Evolutionary conservation across 2,797 vertebrate genomes (phyloP).

Genomic region (Leptatherina wallacei): DNA sequence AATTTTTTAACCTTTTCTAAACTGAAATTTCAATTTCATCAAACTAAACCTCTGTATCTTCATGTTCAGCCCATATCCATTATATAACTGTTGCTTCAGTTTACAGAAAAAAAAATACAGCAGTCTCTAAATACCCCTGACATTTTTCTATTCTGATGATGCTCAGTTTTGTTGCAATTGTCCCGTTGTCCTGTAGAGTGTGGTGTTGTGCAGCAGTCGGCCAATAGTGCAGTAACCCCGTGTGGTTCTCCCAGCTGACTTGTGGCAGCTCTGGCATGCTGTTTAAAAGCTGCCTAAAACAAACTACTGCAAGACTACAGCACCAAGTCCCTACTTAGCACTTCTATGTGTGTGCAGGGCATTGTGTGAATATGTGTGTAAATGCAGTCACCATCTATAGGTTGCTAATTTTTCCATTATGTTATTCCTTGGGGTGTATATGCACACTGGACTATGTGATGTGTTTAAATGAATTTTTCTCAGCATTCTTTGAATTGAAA

Average conservation of each 20-base stretch:
- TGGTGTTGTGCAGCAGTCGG: conserved; percentile 65
- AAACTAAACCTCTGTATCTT: not conserved
- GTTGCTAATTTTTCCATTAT: conserved; percentile 13
- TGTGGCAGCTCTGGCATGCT: conserved; percentile 76
- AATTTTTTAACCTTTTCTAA: not conserved
- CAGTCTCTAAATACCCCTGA: not conserved
- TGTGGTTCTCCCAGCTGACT: conserved; percentile 52
- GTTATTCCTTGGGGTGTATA: conserved; percentile 10
- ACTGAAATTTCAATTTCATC: not conserved
- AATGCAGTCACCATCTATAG: conserved; percentile 34
- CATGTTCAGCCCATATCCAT: not conserved
- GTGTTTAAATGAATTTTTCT: conserved; percentile 28
- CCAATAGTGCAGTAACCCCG: not conserved
- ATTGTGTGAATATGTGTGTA: not conserved
- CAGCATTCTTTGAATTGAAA: conserved; percentile 26
- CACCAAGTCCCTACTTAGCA: conserved; percentile 61
- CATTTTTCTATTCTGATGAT: not conserved
- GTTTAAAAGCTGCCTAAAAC: conserved; percentile 80
- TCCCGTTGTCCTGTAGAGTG: conserved; percentile 62
- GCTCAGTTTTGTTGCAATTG: conserved; percentile 22
- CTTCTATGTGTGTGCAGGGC: conserved; percentile 12
- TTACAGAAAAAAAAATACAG: not conserved
- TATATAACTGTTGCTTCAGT: not conserved
- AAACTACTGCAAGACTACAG: conserved; percentile 70
- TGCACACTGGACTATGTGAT: conserved; percentile 18